These are phyloP conservation scores for Sandelia bainsii DNA, from an alignment of 2,797 vertebrate species.

Conservation along the genomic window DNA sequence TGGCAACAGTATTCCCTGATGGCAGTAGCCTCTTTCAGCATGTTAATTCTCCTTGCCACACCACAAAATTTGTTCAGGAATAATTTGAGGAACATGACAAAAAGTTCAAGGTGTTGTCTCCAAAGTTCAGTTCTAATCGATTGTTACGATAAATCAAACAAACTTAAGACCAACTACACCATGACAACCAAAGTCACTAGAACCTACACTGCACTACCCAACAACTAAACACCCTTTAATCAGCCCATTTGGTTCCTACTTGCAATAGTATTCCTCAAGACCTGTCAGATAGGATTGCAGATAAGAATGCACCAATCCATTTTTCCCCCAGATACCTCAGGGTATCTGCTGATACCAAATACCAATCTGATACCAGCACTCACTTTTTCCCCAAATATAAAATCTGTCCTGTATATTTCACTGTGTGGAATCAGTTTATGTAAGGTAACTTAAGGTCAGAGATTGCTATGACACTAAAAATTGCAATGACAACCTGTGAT, in stretches of 20 bases:
- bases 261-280: neutral
- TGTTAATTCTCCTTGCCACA: no score
- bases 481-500: neutral
- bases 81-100: no score
- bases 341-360: neutral
- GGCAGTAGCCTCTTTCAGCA: no score
- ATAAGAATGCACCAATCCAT: neutral
- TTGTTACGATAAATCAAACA: no score
- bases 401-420: neutral
- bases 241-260: neutral
- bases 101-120: no score
- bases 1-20: no score
- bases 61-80: no score
- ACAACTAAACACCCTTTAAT: neutral
- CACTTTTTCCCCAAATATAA: neutral
- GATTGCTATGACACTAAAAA: neutral
- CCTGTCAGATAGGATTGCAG: neutral
- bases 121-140: neutral
- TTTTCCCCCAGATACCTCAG: neutral
- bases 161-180: neutral
- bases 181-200: neutral
- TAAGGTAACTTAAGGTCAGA: neutral
- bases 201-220: neutral
- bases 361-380: neutral
- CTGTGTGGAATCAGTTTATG: neutral